Base-by-base conservation (phyloP, 2,888 invertebrate genomes). In the Agriopis leucophaearia region DNA sequence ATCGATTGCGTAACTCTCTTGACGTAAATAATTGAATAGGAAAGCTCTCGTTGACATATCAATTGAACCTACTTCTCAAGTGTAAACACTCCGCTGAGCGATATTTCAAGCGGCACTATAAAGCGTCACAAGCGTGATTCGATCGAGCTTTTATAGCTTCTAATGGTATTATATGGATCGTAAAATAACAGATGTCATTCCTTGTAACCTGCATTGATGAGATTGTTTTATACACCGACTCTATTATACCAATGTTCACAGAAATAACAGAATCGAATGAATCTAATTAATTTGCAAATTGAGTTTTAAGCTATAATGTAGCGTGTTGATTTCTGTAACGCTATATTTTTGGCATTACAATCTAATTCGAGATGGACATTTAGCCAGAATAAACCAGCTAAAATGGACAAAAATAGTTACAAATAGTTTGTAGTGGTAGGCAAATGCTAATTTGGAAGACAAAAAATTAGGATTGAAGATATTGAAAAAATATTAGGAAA, bases 161-260 rank as follows among this genome's bases (percentile, higher is more conserved):
- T 88, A 88, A 88, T 88, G 80, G 81, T 84, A 86, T 87, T 88
- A 86, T 87, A 87, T 81, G 74, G 79, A 75, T 85, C 83, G 79
- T 87, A 86, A 89, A 88, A 82, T 85, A 77, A 81, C 79, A 80
- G 80, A 80, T 84, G 83, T 85, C 81, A 75, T 75, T 77, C 69
- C 69, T 68, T 76, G 73, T 76, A 67, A 48, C 72, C 70, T 73
- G 72, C 66, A 74, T 71, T 78, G 74, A 76, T 73, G 71, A 77
- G 79, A 85, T 80, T 81, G 81, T 83, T 85, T 81, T 81, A 78
- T 55, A 38, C 67, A 72, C 70, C 69, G 71, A 70, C 71, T 56
- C 69, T 58, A 58, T 58, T 8, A n/a, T 15, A 8, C 8, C 45
- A 6, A 27, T 27, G 27, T 27, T 27, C 27, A 5, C 5, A 27